These are phyloP conservation scores for Lepus townsendii DNA, from an alignment of 2,797 vertebrate genomes.

Conservation along the genomic window DNA sequence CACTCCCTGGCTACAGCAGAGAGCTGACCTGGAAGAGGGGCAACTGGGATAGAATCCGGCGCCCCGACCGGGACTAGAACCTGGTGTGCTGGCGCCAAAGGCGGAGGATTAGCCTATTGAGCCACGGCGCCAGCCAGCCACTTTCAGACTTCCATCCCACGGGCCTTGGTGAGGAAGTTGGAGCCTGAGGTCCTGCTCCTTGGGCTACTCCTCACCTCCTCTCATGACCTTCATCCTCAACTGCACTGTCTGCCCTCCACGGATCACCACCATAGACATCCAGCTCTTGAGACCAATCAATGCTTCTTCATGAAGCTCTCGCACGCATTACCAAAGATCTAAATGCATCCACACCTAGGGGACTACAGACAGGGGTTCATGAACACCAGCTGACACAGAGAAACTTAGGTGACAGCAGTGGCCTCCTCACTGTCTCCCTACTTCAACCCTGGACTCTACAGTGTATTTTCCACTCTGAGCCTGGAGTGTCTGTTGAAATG, in stretches of 20 bases:
- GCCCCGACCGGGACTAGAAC: no score
- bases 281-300: neutral
- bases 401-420: no score
- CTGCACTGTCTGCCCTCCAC: neutral
- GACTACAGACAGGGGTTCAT: neutral
- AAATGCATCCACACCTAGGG: neutral
- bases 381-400: neutral
- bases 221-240: neutral
- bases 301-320: neutral
- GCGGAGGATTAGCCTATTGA: no score
- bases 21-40: no score
- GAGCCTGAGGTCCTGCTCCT: neutral
- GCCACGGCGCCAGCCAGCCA: no score
- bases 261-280: neutral
- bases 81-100: no score
- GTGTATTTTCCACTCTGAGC: neutral
- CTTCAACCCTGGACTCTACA: neutral
- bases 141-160: neutral
- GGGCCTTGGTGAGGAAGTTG: neutral
- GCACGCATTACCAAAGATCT: neutral
- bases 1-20: no score
- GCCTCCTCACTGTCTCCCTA: neutral
- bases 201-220: neutral
- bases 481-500: neutral
- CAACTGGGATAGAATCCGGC: no score